These are phyloP conservation scores for Stratiolaelaps scimitus DNA, from an alignment of 1,140 invertebrate species.

Conservation along the genomic window DNA sequence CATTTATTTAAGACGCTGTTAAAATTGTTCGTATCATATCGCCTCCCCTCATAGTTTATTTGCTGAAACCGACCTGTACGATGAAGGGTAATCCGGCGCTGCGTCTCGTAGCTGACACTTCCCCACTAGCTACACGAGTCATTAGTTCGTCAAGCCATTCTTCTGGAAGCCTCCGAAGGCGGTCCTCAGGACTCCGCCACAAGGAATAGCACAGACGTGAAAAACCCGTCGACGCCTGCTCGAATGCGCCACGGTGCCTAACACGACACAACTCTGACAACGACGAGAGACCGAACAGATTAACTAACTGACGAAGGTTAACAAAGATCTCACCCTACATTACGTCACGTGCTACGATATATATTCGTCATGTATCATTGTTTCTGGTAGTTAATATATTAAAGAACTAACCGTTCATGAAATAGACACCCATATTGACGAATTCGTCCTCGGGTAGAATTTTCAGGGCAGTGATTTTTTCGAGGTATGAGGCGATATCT, in stretches of 20 bases:
- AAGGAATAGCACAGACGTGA: slow-evolving; percentile 55
- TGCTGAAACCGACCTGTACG: slow-evolving; percentile 54
- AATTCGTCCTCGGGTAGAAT: slow-evolving; percentile 42
- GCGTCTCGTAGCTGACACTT: slow-evolving; percentile 63
- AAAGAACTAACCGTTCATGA: slow-evolving; percentile 44
- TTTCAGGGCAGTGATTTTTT: slow-evolving; percentile 22
- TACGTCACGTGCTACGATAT: neutral
- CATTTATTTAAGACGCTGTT: slow-evolving; percentile 1
- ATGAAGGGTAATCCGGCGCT: slow-evolving; percentile 84
- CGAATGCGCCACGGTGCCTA: slow-evolving; percentile 77
- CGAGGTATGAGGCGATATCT: slow-evolving; percentile 35
- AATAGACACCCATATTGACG: slow-evolving; percentile 54
- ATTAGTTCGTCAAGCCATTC: slow-evolving; percentile 59
- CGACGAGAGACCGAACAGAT: neutral
- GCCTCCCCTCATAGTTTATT: neutral
- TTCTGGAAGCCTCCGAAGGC: slow-evolving; percentile 52
- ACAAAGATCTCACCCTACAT: too few species aligned
- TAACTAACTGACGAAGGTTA: neutral
- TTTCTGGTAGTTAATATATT: slow-evolving; percentile 51
- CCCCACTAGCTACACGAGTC: slow-evolving; percentile 46
- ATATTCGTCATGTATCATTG: neutral
- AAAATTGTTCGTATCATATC: neutral
- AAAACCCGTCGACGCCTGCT: slow-evolving; percentile 83
- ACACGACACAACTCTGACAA: slow-evolving; percentile 8
- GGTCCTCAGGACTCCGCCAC: slow-evolving; percentile 41